Percentiles rank a stretch among this genome's conserved stretches.
Conservation (phyloP, 2,113 vertebrate species). For the Cettia cetti region DNA sequence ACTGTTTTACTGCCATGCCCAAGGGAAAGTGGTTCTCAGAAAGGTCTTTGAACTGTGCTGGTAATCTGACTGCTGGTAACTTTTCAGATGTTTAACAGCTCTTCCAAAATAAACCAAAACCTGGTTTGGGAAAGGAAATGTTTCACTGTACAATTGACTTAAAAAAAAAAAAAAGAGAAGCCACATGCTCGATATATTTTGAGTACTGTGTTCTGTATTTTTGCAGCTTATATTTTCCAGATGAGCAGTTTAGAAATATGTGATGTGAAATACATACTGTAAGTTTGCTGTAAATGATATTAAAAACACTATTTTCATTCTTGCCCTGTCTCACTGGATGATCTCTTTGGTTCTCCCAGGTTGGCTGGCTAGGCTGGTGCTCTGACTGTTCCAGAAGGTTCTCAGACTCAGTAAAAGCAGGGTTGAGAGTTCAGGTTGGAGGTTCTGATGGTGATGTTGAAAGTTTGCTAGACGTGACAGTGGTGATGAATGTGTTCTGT, state of each 20-base stretch:
- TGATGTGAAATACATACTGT: slow-evolving; percentile 74
- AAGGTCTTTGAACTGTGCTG: slow-evolving; percentile 44
- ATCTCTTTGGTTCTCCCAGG: slow-evolving; percentile 13
- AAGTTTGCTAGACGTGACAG: not conserved
- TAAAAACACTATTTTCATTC: slow-evolving; percentile 84
- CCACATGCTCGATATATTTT: slow-evolving; percentile 68
- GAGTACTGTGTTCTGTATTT: slow-evolving; percentile 76
- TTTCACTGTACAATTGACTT: slow-evolving; percentile 12
- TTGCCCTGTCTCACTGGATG: slow-evolving; percentile 56
- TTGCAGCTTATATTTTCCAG: slow-evolving; percentile 80
- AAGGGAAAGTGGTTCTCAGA: not conserved
- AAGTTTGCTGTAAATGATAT: slow-evolving; percentile 77
- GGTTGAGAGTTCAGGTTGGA: not conserved
- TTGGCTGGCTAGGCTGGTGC: not conserved
- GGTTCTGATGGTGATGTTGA: not conserved
- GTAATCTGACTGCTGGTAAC: not conserved
- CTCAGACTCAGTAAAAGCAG: not conserved
- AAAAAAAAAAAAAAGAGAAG: slow-evolving; percentile 20
- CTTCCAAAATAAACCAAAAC: slow-evolving; percentile 44
- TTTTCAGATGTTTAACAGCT: not conserved
- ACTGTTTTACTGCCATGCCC: not conserved
- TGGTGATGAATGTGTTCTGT: accelerated
- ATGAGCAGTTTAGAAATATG: slow-evolving; percentile 76
- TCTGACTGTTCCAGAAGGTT: not conserved
- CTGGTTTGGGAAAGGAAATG: slow-evolving; percentile 24